These are phyloP conservation scores for Cebidichthys violaceus DNA, from an alignment of 2,113 vertebrate genomes.

Conservation along the genomic window DNA sequence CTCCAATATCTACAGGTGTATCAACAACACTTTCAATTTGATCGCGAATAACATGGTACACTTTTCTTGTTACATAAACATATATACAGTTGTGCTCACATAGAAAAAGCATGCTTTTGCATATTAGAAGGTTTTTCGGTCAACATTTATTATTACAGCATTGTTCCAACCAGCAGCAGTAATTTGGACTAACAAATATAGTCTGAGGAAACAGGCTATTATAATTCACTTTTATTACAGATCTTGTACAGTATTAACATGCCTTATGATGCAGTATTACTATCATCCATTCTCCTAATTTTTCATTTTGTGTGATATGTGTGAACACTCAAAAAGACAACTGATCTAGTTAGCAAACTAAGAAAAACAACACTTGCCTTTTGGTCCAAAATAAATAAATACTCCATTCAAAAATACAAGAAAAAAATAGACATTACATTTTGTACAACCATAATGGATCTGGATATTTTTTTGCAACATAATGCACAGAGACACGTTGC, in stretches of 20 bases:
- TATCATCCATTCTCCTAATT: constrained; percentile 45
- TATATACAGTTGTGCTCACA: constrained; percentile 72
- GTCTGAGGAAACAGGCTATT: constrained; percentile 74
- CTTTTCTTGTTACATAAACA: constrained; percentile 60
- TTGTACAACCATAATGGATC: constrained; percentile 54
- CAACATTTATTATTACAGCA: constrained; percentile 75
- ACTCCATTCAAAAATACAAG: constrained; percentile 32
- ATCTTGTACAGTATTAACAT: constrained; percentile 80
- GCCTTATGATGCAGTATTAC: constrained; percentile 73
- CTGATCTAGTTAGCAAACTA: constrained; percentile 39
- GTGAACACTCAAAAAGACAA: constrained; percentile 47
- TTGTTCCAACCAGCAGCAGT: constrained; percentile 73
- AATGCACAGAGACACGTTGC: constrained; percentile 26
- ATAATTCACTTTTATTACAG: constrained; percentile 78
- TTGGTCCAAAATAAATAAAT: constrained; percentile 56
- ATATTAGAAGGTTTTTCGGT: constrained; percentile 77
- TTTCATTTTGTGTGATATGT: constrained; percentile 39
- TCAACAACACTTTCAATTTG: constrained; percentile 63
- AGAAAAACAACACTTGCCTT: constrained; percentile 39
- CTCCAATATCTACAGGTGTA: constrained; percentile 65
- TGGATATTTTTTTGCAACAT: constrained; percentile 48
- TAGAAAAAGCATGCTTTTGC: constrained; percentile 82
- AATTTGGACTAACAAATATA: constrained; percentile 69
- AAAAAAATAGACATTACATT: constrained; percentile 46
- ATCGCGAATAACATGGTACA: constrained; percentile 48